Evolutionary conservation across 2,113 vertebrate species (phyloP).

Genomic region (Cromileptes altivelis): DNA sequence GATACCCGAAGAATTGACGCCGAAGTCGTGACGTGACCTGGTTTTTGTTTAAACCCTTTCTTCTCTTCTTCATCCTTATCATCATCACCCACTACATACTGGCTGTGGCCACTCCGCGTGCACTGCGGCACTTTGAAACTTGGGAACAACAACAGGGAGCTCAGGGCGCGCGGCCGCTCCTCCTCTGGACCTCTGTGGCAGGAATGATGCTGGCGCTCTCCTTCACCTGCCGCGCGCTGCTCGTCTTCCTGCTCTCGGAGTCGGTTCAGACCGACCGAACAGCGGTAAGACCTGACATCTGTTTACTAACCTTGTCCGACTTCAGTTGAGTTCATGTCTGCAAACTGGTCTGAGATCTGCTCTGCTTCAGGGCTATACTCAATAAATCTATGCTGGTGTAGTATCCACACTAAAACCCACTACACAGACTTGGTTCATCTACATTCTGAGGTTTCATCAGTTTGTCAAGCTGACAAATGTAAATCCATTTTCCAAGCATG

Average conservation of each 20-base stretch:
- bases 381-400: no score
- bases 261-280: constrained; percentile 47
- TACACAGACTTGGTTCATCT: no score
- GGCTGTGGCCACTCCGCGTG: background rate
- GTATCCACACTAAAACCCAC: no score
- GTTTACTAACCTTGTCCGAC: no score
- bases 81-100: background rate
- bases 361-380: no score
- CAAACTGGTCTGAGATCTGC: background rate
- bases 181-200: background rate
- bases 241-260: constrained; percentile 53
- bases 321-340: background rate
- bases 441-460: background rate
- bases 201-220: constrained; percentile 71
- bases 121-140: background rate
- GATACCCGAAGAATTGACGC: fast-evolving
- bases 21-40: background rate
- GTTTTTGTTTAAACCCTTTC: background rate
- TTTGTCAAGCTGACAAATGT: background rate
- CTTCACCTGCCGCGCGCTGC: constrained; percentile 63
- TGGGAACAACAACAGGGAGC: background rate
- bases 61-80: background rate
- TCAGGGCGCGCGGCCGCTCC: constrained; percentile 35
- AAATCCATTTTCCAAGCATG: background rate
- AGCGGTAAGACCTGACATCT: constrained; percentile 51